Percentiles rank a stretch among this genome's conserved stretches.
phyloP scores from a whole-genome alignment of 1,140 invertebrate species.

The Aphelinus atriplicis region DNA sequence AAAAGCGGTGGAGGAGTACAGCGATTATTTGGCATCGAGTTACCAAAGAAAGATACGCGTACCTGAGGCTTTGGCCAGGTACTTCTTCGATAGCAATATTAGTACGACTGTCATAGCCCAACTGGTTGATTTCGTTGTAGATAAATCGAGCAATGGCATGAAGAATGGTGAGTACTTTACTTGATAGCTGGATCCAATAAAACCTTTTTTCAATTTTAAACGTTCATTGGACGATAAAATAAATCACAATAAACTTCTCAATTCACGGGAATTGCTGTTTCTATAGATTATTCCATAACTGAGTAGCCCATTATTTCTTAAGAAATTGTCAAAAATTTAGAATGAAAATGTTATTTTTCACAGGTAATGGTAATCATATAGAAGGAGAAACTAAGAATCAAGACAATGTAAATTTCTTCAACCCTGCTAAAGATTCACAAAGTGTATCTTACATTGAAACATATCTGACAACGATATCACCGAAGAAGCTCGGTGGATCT shows the following conservation, averaged over 20 bases:
- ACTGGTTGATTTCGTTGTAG: conserved; percentile 20
- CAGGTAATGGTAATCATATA: not conserved
- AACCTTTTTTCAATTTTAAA: too few species aligned
- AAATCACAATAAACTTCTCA: not conserved
- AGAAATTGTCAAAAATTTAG: too few species aligned
- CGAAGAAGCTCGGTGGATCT: conserved; percentile 20
- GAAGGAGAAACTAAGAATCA: not conserved
- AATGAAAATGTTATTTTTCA: too few species aligned
- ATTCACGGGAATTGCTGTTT: too few species aligned
- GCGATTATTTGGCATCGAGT: not conserved
- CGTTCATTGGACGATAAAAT: not conserved
- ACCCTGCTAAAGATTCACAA: not conserved
- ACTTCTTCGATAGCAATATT: conserved; percentile 26
- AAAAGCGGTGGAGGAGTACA: conserved; percentile 2
- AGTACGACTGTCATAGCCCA: conserved; percentile 9
- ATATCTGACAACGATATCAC: not conserved
- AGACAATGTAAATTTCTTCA: not conserved
- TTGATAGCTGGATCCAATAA: too few species aligned
- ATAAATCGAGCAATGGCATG: not conserved
- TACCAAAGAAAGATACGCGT: conserved; percentile 8
- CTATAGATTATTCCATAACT: too few species aligned
- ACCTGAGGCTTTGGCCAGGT: conserved; percentile 2
- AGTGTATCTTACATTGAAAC: not conserved
- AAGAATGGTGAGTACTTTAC: conserved; percentile 6
- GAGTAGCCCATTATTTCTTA: too few species aligned